phyloP scores from a whole-genome alignment of 2,888 invertebrate genomes.

The Euspilapteryx auroguttella region DNA sequence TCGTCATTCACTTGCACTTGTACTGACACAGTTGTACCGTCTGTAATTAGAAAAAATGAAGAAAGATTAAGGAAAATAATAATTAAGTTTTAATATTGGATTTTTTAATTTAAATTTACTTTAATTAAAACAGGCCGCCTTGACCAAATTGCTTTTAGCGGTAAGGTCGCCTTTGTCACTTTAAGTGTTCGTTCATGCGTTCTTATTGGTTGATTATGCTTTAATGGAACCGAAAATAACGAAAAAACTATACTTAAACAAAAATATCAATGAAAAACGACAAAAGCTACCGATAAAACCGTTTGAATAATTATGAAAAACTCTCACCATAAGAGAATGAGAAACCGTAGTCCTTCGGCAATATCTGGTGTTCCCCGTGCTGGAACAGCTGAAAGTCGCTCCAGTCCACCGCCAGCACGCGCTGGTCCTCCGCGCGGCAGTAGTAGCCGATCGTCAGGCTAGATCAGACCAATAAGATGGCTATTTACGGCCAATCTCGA shows the following conservation, averaged over 20 bases:
- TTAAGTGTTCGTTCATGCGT: no score
- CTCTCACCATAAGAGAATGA: conserved; percentile 60
- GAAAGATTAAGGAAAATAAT: background rate
- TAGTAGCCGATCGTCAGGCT: conserved; percentile 67
- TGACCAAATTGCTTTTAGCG: no score
- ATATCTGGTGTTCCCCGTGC: conserved; percentile 60
- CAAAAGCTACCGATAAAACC: no score
- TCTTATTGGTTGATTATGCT: no score
- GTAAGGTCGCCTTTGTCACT: no score
- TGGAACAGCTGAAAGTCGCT: conserved; percentile 62
- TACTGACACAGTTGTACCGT: conserved; percentile 44
- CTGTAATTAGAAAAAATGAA: conserved; percentile 20
- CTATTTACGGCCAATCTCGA: background rate
- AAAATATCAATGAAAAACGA: no score
- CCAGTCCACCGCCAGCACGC: conserved; percentile 21
- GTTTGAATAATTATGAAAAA: no score
- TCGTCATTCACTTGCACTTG: conserved; percentile 55
- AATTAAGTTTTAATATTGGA: background rate
- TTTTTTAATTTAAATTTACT: no score
- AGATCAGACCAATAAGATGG: conserved; percentile 12
- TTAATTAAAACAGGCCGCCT: no score
- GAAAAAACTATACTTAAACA: no score
- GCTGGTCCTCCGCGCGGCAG: conserved; percentile 43
- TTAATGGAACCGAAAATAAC: no score
- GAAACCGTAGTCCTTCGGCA: conserved; percentile 66